These are phyloP conservation scores for Xiphias gladius DNA, from an alignment of 2,113 vertebrate genomes.

Conservation along the genomic window DNA sequence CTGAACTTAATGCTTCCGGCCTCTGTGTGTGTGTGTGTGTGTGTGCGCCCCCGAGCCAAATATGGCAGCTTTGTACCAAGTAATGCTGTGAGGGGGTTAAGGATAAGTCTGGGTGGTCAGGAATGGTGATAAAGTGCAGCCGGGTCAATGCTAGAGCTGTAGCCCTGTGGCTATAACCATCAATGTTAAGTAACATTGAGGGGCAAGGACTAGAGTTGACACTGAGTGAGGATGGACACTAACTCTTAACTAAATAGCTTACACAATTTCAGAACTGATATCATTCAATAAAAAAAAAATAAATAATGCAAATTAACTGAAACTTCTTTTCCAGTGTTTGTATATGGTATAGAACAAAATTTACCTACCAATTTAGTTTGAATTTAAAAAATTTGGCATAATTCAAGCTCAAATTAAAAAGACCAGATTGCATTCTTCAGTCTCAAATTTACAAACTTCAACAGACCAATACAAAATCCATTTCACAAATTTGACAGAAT, in stretches of 20 bases:
- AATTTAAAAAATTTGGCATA: too few relatives aligned
- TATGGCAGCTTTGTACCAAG: conserved; percentile 64
- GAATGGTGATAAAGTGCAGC: conserved; percentile 72
- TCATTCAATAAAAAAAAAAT: background rate
- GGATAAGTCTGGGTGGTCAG: conserved; percentile 81
- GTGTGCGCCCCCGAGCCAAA: conserved; percentile 59
- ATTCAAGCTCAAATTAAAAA: too few relatives aligned
- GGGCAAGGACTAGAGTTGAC: background rate
- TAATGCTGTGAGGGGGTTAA: conserved; percentile 58
- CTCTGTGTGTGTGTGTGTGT: conserved; percentile 25
- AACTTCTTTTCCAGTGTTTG: background rate
- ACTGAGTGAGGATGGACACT: conserved; percentile 2
- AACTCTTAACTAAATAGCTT: background rate
- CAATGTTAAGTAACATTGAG: conserved; percentile 60
- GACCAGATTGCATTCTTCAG: too few relatives aligned
- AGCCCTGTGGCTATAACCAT: conserved; percentile 48
- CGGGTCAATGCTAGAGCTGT: conserved; percentile 58
- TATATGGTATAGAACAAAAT: background rate
- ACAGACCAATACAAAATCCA: background rate
- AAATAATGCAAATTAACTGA: background rate
- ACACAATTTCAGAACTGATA: background rate
- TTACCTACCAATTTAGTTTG: background rate
- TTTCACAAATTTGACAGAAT: background rate
- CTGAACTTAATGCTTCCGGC: conserved; percentile 81
- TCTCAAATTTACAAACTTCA: background rate